phyloP scores from a whole-genome alignment of 1,140 invertebrate species.

The Lepidurus couesii region DNA sequence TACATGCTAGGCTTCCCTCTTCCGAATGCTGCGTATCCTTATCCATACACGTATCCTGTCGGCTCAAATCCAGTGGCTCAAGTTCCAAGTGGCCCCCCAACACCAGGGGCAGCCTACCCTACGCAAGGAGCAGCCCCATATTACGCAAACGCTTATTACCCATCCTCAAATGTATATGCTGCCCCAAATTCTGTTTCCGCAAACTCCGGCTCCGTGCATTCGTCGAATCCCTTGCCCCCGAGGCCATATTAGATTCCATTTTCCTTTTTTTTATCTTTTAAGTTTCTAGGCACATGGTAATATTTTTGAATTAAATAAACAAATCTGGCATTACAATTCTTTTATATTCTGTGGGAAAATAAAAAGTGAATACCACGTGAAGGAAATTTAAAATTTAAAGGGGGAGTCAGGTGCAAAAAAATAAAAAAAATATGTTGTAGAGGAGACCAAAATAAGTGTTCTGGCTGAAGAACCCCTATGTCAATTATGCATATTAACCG shows the following conservation, averaged over 20 bases:
- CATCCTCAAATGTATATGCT: not conserved
- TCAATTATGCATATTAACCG: no score
- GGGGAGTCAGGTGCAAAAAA: no score
- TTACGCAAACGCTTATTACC: slow-evolving; percentile 1
- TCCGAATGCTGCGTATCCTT: not conserved
- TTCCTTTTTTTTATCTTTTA: not conserved
- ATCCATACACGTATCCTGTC: not conserved
- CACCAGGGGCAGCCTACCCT: not conserved
- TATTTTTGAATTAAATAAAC: not conserved
- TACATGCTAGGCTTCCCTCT: slow-evolving; percentile 2
- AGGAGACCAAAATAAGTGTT: no score
- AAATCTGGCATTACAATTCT: not conserved
- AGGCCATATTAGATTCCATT: not conserved
- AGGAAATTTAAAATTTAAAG: not conserved
- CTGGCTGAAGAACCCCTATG: no score
- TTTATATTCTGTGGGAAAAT: not conserved
- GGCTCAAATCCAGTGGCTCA: not conserved
- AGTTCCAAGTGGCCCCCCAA: not conserved
- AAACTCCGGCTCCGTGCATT: not conserved
- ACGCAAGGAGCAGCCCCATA: not conserved
- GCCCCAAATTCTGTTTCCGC: not conserved
- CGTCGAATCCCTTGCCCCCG: not conserved
- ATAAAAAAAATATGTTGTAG: no score
- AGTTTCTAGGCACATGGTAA: no score
- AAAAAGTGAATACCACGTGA: not conserved